Evolutionary conservation across 2,888 invertebrate genomes (phyloP), one percentile per base, ranked within the genome.

Genomic region (Heteropelma amictum): DNA sequence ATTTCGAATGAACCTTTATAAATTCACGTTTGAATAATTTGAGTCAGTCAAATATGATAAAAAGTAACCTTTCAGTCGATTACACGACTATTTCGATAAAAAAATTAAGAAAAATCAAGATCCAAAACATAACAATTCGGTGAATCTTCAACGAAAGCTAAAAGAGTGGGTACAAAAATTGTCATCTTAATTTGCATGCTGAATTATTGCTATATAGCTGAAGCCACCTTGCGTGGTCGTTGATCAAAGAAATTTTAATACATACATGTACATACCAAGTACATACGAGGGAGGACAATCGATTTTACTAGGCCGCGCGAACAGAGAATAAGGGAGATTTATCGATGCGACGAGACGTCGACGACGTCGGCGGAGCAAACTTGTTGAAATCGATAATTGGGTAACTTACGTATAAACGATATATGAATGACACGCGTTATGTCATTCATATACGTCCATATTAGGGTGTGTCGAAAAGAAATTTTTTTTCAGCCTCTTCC

Each of bases 351-450:
- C 61, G 61, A 38, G 49, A 51, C 14, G 51, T 53, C 61, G 26
- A 19, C 26, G 30, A 38, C 40, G 42, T 49, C 19, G 23, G 38
- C n/a, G 23, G 54, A 38, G 42, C 40, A 21, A 53, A 69, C 51
- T 14, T 17, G 28, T 64, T 56, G 33, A 30, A 40, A 64, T 69
- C 74, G 74, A 74, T 73, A 73, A 72, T 72, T 35, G 68, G 12
- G 26, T 35, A 56, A 38, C 51, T 72, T 67, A 61, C 28, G 19
- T 33, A 53, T 7, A 19, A 23, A 23, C 53, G 42, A 14, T 42
- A 61, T 40, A 49, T 54, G 19, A 33, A 42, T 26, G 21, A 7
- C 35, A 53, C 45, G 23, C 26, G 3, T 63, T 61, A 47, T 8
- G 35, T 47, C 12, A 33, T 33, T 40, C 7, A 5, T 17, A 60